These are phyloP conservation scores for Palythoa grandis DNA, from an alignment of 92 coral and sea anemone genomes.

Conservation along the genomic window DNA sequence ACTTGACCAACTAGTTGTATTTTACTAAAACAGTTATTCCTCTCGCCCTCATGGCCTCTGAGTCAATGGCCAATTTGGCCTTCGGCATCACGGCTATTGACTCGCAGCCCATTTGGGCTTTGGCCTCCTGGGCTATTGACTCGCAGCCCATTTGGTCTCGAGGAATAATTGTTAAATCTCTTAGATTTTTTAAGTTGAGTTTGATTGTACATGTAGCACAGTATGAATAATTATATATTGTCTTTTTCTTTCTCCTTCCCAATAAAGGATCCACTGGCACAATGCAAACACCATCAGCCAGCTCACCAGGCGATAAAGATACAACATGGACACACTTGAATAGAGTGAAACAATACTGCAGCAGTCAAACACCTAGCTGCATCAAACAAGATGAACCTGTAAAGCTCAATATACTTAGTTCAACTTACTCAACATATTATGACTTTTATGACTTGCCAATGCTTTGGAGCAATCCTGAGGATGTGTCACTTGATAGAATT, in stretches of 20 bases:
- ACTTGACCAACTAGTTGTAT: no score
- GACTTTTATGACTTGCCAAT: constrained; percentile 24
- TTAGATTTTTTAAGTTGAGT: no score
- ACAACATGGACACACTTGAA: not conserved
- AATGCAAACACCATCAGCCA: not conserved
- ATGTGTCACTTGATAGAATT: constrained; percentile 28
- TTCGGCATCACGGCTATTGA: no score
- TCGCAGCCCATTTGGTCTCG: no score
- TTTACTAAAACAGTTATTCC: no score
- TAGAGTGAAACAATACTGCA: not conserved
- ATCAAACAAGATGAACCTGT: not conserved
- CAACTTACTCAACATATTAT: not conserved
- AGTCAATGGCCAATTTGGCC: no score
- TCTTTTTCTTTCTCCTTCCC: not conserved
- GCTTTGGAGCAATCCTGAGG: constrained; percentile 25
- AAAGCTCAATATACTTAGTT: constrained; percentile 2
- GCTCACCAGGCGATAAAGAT: not conserved
- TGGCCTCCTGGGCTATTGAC: no score
- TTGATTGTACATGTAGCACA: not conserved
- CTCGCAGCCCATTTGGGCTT: no score
- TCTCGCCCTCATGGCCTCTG: no score
- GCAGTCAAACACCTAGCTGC: not conserved
- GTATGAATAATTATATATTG: not conserved
- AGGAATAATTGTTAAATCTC: no score
- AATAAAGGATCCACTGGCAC: not conserved